Evolutionary conservation across 2,888 invertebrate species (phyloP), one percentile per base, ranked within the genome.

Genomic region (Tinea trinotella): DNA sequence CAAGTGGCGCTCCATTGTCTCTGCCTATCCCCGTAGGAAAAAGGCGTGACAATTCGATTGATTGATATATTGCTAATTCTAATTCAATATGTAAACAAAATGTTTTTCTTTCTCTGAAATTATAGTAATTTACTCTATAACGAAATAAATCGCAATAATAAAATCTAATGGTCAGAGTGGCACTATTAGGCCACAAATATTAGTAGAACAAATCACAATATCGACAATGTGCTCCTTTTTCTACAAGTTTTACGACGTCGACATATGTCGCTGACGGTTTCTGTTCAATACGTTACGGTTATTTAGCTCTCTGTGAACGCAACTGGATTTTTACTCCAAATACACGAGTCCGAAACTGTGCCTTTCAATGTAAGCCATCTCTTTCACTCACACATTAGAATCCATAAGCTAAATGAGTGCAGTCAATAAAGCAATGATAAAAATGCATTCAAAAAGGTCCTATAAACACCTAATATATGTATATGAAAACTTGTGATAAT

Each of bases 301-400:
- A 13, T 17, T 40, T 40, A 13, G 40, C 17, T 40, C 13, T 6
- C 9, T 46, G 7, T 40, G 6, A 15, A 40, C 40, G 40, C 13
- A 30, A 57, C 57, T 59, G 57, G 59, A 62, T 69, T 67, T 68
- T 65, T 63, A 64, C 7, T 30, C 2, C n/a, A n/a, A n/a, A n/a
- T n/a, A n/a, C n/a, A n/a, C n/a, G n/a, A n/a, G n/a, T n/a, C n/a
- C 7, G 30, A 30, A 22, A 30, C 3, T 30, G 7, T 30, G 30
- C 7, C 9, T 30, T n/a, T 10, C 30, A 7, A 30, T 30, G n/a
- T 30, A 10, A 7, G 30, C 30, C n/a, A 30, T 7, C 30, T 30
- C 30, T 30, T 30, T 30, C 30, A 30, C 7, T 7, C n/a, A 30
- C 7, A n/a, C n/a, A 7, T 30, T 22, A 22, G 22, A 7, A 7